A percentile compares a stretch with the other conserved stretches of the same genome.
phyloP scores from a whole-genome alignment of 2,113 vertebrate genomes.

The Casuarius casuarius region DNA sequence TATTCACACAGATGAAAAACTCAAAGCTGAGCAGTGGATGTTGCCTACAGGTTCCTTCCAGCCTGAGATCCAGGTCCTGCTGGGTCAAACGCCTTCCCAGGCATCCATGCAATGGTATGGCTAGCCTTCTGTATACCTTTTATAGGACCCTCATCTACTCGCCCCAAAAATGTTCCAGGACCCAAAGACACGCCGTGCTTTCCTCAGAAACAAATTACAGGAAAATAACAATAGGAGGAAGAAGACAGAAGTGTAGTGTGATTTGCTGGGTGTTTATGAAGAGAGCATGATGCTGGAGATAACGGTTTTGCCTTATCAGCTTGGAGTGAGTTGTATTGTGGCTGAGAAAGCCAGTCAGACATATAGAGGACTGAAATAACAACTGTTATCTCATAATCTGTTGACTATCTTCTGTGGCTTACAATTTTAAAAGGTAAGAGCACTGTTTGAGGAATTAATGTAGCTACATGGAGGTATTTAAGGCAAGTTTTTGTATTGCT shows the following conservation, averaged over 20 bases:
- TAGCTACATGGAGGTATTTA: not conserved
- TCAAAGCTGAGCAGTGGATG: not conserved
- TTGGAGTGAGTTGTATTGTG: not conserved
- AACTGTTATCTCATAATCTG: not conserved
- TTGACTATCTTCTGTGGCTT: not conserved
- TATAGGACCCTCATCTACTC: no score
- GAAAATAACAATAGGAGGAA: not conserved
- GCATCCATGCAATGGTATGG: not conserved
- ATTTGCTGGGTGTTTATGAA: not conserved
- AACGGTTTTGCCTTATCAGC: not conserved
- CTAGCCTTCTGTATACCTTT: not conserved
- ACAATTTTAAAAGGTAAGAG: not conserved
- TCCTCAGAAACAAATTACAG: not conserved
- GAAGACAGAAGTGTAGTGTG: not conserved
- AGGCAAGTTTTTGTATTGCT: not conserved
- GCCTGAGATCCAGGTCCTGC: not conserved
- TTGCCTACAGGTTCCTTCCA: not conserved
- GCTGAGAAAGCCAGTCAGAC: not conserved
- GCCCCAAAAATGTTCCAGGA: not conserved
- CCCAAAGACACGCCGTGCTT: not conserved
- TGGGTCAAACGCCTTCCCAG: no score
- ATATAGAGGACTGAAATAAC: not conserved
- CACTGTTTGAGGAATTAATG: not conserved
- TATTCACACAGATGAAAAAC: not conserved
- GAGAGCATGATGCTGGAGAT: not conserved